phyloP scores from a whole-genome alignment of 35 echinoderm and acorn worm genomes.

The Heliocidaris tuberculata region DNA sequence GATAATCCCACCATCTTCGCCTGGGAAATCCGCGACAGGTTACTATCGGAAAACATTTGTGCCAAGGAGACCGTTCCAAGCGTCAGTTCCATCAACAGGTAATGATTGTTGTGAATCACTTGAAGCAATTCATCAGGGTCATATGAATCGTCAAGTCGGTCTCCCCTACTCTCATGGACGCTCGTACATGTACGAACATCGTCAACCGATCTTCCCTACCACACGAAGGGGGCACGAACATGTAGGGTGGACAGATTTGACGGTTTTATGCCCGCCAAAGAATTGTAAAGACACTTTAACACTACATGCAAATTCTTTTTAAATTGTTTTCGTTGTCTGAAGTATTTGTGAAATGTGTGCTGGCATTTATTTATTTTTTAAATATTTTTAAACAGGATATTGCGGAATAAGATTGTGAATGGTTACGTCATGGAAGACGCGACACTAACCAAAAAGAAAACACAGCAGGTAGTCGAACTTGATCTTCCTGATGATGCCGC shows the following conservation, averaged over 20 bases:
- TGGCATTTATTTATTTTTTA: background rate
- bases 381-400: constrained; percentile 63
- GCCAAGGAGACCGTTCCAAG: constrained; percentile 85
- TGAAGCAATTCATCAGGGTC: background rate
- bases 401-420: constrained; percentile 92
- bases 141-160: background rate
- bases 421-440: constrained; percentile 75
- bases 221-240: too few species aligned
- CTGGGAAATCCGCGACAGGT: constrained; percentile 90
- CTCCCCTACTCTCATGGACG: background rate
- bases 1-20: constrained; percentile 96
- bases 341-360: too few species aligned
- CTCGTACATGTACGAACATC: background rate
- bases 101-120: background rate
- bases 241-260: too few species aligned
- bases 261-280: too few species aligned
- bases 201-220: too few species aligned
- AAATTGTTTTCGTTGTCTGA: too few species aligned
- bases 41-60: constrained; percentile 73
- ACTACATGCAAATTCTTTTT: too few species aligned
- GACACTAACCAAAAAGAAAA: constrained; percentile 65
- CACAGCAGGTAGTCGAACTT: background rate
- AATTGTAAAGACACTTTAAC: too few species aligned
- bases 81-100: constrained; percentile 98
- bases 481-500: background rate